Conservation (phyloP, 2,113 vertebrate species). For the Murina feae region DNA sequence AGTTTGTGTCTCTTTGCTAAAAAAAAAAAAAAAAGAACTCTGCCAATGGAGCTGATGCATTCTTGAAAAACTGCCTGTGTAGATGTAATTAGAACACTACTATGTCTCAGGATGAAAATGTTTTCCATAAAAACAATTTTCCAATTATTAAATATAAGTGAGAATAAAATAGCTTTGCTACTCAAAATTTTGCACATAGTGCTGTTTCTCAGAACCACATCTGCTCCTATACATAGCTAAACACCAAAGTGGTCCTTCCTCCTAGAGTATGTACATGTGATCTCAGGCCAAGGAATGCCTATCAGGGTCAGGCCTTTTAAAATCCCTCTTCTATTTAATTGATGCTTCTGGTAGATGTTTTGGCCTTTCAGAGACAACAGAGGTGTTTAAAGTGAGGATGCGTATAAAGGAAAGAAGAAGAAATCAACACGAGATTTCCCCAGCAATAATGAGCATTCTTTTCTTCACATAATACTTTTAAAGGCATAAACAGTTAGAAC, state of each 20-base stretch:
- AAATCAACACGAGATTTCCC: not conserved
- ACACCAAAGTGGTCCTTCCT: not conserved
- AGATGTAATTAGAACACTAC: not conserved
- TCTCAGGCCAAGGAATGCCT: not conserved
- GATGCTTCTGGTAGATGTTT: not conserved
- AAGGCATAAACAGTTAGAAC: not conserved
- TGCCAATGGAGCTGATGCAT: not conserved
- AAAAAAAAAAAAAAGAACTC: not conserved
- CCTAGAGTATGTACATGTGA: not conserved
- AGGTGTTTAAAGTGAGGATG: not conserved
- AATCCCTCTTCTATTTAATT: not conserved
- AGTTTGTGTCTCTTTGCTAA: not conserved
- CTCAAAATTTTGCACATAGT: not conserved
- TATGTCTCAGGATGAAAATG: not conserved
- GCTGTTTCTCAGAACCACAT: not conserved
- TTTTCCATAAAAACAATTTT: not conserved
- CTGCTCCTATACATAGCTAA: not conserved
- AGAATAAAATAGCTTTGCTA: not conserved
- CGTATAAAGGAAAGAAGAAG: not conserved
- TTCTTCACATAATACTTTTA: not conserved
- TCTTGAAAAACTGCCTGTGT: slow-evolving; percentile 15
- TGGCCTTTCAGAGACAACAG: not conserved
- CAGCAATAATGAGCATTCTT: not conserved
- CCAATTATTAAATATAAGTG: not conserved
- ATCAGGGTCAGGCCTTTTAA: not conserved